Base-by-base conservation (phyloP, 2,888 invertebrate genomes). In the Drosophila kokeensis region DNA sequence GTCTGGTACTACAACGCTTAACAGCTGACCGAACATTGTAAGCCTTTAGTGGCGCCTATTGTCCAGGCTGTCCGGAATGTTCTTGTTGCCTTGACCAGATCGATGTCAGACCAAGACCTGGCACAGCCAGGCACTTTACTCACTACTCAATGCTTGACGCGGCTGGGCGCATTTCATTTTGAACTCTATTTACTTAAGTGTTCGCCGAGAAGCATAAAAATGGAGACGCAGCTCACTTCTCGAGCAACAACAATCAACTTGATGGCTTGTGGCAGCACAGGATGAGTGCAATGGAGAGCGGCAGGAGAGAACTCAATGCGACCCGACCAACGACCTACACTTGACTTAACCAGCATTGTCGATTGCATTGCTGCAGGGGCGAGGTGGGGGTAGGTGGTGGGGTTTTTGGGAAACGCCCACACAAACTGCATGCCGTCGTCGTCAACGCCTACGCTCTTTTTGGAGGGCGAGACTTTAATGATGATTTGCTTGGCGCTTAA, bases 281-380 rank as follows among this genome's bases (percentile, higher is more conserved):
- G 21, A 32, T 21, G 50, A 38, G 34, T 15, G 34, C 29, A 11
- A 36, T 11, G 42, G 11, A 21, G 18, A 11, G 29, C 29, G 29
- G 18, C 21, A 5, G n/a, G 52, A 58, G 29, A 29, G 65, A 78
- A 67, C 81, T 80, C 68, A 61, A 67, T 53, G 76, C 79, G 77
- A 87, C 83, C 86, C 90, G 88, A 87, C 81, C 83, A 80, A 87
- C 90, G 89, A 91, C 90, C 87, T 91, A 91, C 86, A 90, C 91
- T 91, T 90, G 90, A 90, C 90, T 90, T 91, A 90, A 90, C 90
- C 90, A 89, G 91, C 90, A 89, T 91, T 90, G 90, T 90, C 90
- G 90, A 89, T 90, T 83, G 81, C 89, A 85, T 70, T 61, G 71
- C 61, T 21, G 32, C 30, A 21, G 38, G 13, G 48, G 4, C 10